A percentile compares a stretch with the other conserved stretches of the same genome.
phyloP scores from a whole-genome alignment of 2,888 invertebrate genomes.

The Sphaeridia pumilis region DNA sequence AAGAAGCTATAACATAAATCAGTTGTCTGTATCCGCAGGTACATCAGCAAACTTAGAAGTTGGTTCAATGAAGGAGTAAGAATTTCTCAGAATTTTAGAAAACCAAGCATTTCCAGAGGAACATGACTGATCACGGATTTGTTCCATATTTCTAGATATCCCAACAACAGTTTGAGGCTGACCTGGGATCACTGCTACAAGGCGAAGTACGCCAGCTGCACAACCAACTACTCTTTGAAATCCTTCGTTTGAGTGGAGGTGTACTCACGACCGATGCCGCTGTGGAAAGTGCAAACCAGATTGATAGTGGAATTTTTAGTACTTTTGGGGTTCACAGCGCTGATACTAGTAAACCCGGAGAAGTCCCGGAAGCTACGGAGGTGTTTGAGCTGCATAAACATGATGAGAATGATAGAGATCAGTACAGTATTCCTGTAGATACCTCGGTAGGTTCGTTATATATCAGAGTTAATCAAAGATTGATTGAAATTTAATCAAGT shows the following conservation, averaged over 20 bases:
- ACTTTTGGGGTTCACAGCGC: too few relatives aligned
- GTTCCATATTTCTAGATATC: not conserved
- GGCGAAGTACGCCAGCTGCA: slow-evolving; percentile 9
- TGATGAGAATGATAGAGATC: too few relatives aligned
- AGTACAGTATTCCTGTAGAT: too few relatives aligned
- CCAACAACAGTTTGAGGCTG: slow-evolving; percentile 8
- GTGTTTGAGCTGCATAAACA: too few relatives aligned
- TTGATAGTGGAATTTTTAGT: too few relatives aligned
- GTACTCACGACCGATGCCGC: not conserved
- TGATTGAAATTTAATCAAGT: too few relatives aligned
- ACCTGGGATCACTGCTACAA: slow-evolving; percentile 1
- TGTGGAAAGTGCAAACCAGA: too few relatives aligned
- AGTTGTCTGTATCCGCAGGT: not conserved
- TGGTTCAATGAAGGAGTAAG: slow-evolving; percentile 10
- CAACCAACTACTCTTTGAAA: slow-evolving; percentile 9
- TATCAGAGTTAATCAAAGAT: too few relatives aligned
- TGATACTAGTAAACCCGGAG: too few relatives aligned
- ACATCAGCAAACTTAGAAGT: slow-evolving; percentile 7
- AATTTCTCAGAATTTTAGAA: not conserved
- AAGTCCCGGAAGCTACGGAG: too few relatives aligned
- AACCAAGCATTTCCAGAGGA: not conserved
- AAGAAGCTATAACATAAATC: not conserved
- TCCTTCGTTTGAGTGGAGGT: slow-evolving; percentile 3
- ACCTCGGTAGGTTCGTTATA: too few relatives aligned
- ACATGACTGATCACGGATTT: not conserved